These are phyloP conservation scores for Rhyzopertha dominica DNA, from an alignment of 1,140 invertebrate genomes.

Conservation along the genomic window DNA sequence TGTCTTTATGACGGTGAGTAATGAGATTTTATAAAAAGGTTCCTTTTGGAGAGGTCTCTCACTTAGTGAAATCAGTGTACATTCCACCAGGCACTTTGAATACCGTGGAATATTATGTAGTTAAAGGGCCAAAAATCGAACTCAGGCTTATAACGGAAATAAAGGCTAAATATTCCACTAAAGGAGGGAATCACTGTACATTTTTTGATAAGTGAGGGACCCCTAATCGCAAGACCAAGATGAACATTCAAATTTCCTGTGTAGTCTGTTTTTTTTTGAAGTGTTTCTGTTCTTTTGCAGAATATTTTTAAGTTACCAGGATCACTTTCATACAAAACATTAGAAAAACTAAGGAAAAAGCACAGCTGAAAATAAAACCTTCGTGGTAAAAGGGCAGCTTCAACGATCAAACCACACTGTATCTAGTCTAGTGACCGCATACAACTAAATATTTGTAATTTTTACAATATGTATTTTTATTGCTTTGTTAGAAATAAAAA, in stretches of 20 bases:
- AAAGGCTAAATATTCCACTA: no score
- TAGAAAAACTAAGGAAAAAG: constrained; percentile 58
- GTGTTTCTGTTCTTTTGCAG: constrained; percentile 50
- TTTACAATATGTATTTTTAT: constrained; percentile 1
- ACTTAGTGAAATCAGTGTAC: background rate
- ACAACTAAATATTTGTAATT: constrained; percentile 3
- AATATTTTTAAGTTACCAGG: constrained; percentile 74
- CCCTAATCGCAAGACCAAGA: no score
- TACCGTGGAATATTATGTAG: no score
- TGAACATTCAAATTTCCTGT: no score
- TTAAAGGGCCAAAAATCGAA: no score
- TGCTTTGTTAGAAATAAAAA: no score
- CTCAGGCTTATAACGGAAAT: no score
- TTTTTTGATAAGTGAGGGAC: no score
- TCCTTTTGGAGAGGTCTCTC: no score
- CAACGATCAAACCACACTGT: constrained; percentile 39
- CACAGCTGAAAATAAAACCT: constrained; percentile 24
- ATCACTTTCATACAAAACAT: constrained; percentile 59
- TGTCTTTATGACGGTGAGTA: constrained; percentile 73
- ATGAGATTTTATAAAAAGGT: no score
- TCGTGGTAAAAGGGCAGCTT: no score
- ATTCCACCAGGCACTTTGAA: background rate
- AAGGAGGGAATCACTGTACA: no score
- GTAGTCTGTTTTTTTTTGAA: constrained; percentile 20
- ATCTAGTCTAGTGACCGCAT: constrained; percentile 40